Base-by-base conservation (phyloP, 35 echinoderm and acorn worm genomes). In the Lytechinus pictus region DNA sequence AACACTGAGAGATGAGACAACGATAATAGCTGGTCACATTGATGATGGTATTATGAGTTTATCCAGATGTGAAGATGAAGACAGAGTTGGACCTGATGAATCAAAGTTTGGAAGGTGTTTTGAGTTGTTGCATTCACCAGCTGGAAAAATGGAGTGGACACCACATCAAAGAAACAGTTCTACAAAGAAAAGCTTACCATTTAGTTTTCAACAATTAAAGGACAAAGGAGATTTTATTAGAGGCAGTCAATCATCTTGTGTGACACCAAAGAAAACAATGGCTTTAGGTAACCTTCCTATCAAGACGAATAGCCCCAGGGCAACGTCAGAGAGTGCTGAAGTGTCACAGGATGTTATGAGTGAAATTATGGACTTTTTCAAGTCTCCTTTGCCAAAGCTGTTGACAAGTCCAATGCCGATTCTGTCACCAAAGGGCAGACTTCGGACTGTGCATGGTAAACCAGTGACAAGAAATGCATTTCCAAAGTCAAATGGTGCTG, bases 311-410 rank as follows among this genome's bases (percentile, higher is more conserved):
- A 79, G 8, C 3, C n/a, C 66, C n/a, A 79, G n/a, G 19, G n/a
- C 66, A 79, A 79, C 66, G n/a, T 5, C 66, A 79, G 66, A 79
- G 66, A n/a, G 21, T 24, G 6, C 4, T 79, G 66, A 79, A n/a
- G 8, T 44, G 9, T 93, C 92, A 28, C 52, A 93, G 27, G 54
- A 27, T 93, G 11, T 93, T 24, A 10, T 93, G 27, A 93, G 54
- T 57, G 55, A 93, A 27, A 57, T 93, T 19, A 57, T 93, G 92
- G 92, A 93, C 14, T 93, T 93, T 53, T 93, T 93, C 28, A 93
- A 93, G 53, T 93, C 92, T 6, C 92, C 92, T 57, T 57, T 93
- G 55, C 92, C 52, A 55, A 12, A 93, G 92, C 52, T 93, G 0
- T 93, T 93, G 55, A 93, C 52, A 13, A 93, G 92, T 16, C 92